Base-by-base conservation (phyloP, 2,797 vertebrate genomes). In the Crenichthys baileyi region DNA sequence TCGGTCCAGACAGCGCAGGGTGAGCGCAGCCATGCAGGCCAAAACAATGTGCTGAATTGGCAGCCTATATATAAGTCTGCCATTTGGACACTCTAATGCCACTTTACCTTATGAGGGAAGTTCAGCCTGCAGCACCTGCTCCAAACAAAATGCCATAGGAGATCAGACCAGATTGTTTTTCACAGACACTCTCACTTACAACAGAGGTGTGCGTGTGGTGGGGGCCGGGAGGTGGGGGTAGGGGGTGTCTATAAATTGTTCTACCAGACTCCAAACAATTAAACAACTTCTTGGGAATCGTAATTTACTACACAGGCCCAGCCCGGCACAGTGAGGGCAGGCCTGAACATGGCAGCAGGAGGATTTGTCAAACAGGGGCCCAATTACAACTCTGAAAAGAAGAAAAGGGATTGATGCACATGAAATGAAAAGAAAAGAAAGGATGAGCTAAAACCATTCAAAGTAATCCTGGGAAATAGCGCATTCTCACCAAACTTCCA, bases 41-140 rank as follows among this genome's bases (percentile, higher is more conserved):
- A 92, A 95, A 94, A 97, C 95, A 96, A 97, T 97, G 96, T 97
- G 97, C 97, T 98, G 97, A 98, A 96, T 96, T 95, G 96, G 96
- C 97, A 97, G 95, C 96, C 97, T 98, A 98, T 97, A 98, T 98
- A 97, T 98, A 98, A 96, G 96, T 97, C 96, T 98, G 97, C 96
- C 97, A 97, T 98, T 98, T 97, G 96, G 97, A 96, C 96, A 91
- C 95, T 93, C 96, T 95, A 96, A 96, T 97, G 97, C 97, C 97
- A 97, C 96, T 97, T 98, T 97, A 97, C 97, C 97, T 98, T 98
- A 98, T 97, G 97, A 97, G 97, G 97, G 96, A 97, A 97, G 95
- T 95, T 97, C 96, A 95, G 96, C 95, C 93, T 79, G 91, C 94
- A 97, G 96, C 97, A 98, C 97, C 97, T 98, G 97, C 97, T 97